A percentile compares a stretch with the other conserved stretches of the same genome.
phyloP scores from a whole-genome alignment of 2,113 vertebrate species.

The Telmatochromis sp. region DNA sequence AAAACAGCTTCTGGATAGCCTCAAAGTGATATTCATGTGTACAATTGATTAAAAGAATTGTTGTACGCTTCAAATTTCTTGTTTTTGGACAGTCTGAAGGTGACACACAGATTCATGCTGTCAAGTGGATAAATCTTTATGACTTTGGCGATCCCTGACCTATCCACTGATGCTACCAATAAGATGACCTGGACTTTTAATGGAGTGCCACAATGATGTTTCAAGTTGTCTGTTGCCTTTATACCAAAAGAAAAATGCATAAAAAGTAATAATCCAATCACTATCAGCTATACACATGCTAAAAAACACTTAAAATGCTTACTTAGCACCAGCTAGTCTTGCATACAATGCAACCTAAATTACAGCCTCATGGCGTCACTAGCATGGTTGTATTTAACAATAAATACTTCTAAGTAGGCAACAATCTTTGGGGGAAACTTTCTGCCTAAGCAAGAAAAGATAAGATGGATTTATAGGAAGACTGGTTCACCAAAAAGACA shows the following conservation, averaged over 20 bases:
- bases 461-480: constrained; percentile 22
- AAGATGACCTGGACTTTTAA: not conserved
- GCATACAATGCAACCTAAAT: not conserved
- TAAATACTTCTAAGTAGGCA: not conserved
- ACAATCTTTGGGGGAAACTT: not conserved
- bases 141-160: not conserved
- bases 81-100: not conserved
- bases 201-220: not conserved
- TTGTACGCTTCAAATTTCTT: not conserved
- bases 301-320: not conserved
- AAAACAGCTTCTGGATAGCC: not conserved
- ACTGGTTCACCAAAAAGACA: not conserved
- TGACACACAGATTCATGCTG: not conserved
- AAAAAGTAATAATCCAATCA: not conserved
- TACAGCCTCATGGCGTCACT: not conserved
- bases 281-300: not conserved
- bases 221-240: not conserved
- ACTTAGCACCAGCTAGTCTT: not conserved
- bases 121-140: not conserved
- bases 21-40: not conserved
- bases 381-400: not conserved
- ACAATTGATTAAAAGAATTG: not conserved
- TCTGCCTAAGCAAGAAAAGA: not conserved
- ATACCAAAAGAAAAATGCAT: not conserved
- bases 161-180: not conserved